Evolutionary conservation across 2,888 invertebrate genomes (phyloP), one percentile per base, ranked within the genome.

Genomic region (Sphecodes monilicornis): DNA sequence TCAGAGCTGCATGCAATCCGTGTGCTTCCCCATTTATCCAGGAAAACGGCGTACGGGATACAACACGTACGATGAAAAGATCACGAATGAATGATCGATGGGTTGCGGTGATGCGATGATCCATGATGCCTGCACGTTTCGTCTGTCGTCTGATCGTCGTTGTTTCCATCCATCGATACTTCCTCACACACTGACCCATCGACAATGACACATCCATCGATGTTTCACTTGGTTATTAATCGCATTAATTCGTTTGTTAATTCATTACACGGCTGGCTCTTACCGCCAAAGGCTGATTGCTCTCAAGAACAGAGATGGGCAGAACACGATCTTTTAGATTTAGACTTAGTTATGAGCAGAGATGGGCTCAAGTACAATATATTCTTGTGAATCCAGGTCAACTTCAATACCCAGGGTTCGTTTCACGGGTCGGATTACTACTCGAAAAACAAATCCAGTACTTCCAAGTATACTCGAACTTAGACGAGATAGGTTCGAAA

Each of bases 1-100:
- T 86, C 84, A 88, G 83, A 84, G 80, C 80, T 82, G 80, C 76
- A 69, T 85, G 81, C 82, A 22, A 54, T 73, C 70, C 76, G 66
- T 72, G 64, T 13, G n/a, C 36, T 39, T 36, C 39, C 79, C 26
- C 32, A 26, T 69, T 68, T 3, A 39, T 78, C 41, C 46, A 46
- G 16, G n/a, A 26, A 46, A 78, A 86, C 78, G 74, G 83, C 66
- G 74, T 72, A 83, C 80, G 71, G 78, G 66, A 68, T 16, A 60
- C 79, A 72, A 78, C 86, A 73, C 73, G 76, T 26, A 79, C 54
- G 88, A 70, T 64, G 78, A 74, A 70, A 43, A 16, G 54, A 13
- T 66, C 76, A 79, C 68, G 78, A 71, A 57, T 66, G 78, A 82
- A 64, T 79, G 81, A 78, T 66, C 66, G 75, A 81, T 84, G 81